Base-by-base conservation (phyloP, 2,113 vertebrate genomes). In the Malurus elegans region DNA sequence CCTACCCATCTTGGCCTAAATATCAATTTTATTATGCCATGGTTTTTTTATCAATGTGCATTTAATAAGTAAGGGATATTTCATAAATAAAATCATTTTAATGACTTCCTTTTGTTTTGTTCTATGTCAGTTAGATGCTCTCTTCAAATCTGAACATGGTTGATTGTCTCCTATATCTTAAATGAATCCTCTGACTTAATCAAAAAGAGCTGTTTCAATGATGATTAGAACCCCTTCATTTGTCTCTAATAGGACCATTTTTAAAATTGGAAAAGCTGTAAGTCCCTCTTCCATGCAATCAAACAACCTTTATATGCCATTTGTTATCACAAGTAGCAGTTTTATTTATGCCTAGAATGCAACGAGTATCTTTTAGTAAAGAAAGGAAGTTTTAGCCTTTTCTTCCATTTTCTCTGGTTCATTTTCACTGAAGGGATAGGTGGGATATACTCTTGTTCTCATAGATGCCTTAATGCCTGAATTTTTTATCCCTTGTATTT, bases 141-240 rank as follows among this genome's bases (percentile, higher is more conserved):
- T 92, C 58, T 86, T 90, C 44, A 91, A 91, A 94, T 92, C 25
- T 88, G 85, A 86, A 82, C 40, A 57, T 79, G 40, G 64, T 74
- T 65, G 64, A 73, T 90, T 88, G 32, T 90, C 56, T 90, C 23
- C 79, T 83, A 11, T 80, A 74, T 78, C 51, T 93, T 92, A 86
- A 86, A 94, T 6, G 4, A 86, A 79, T 91, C 60, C 72, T 92
- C 82, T 80, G 67, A 90, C 75, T 92, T 93, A 93, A 92, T 88
- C 74, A 92, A 83, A 94, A 96, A 88, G 28, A 93, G 25, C 64
- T 94, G 42, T 31, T 93, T 90, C 92, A 90, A 12, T 88, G 75
- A 93, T 91, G 75, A 85, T 73, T 78, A 88, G 44, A 88, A 93
- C 48, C 20, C 75, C 47, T 74, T 88, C 62, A 86, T 86, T 88